Conservation (phyloP, 2,888 invertebrate species). For the Fragum whitleyi region DNA sequence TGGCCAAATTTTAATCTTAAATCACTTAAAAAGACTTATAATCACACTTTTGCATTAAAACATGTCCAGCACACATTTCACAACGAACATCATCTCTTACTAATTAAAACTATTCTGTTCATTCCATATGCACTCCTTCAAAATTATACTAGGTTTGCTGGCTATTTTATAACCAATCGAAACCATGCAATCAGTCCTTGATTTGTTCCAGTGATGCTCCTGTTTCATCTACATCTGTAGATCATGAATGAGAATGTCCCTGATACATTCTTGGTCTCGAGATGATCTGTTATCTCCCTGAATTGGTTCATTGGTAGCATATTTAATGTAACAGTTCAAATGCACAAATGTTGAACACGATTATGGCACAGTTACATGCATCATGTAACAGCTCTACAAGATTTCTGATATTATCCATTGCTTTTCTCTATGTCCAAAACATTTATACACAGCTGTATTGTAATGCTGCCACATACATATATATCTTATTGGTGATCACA, state of each 20-base stretch:
- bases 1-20: neutral
- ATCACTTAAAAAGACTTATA: neutral
- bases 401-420: neutral
- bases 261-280: constrained; percentile 12
- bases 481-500: constrained; percentile 19
- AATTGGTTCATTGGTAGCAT: constrained; percentile 15
- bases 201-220: constrained; percentile 12
- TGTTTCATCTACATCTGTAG: neutral
- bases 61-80: constrained; percentile 5
- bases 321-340: constrained; percentile 57
- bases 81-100: neutral
- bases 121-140: constrained; percentile 26
- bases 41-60: neutral
- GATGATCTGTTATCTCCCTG: constrained; percentile 3
- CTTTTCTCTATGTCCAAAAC: constrained; percentile 16
- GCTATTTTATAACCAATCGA: constrained; percentile 21
- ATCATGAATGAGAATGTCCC: constrained; percentile 13
- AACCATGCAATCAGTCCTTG: neutral
- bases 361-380: constrained; percentile 14
- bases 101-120: constrained; percentile 8
- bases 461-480: constrained; percentile 25
- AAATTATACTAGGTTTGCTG: neutral
- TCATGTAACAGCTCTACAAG: constrained; percentile 5
- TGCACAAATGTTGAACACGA: constrained; percentile 50
- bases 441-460: constrained; percentile 56